Evolutionary conservation across 2,888 invertebrate species (phyloP), one percentile per base, ranked within the genome.

Genomic region (Yponomeuta plumbellus): DNA sequence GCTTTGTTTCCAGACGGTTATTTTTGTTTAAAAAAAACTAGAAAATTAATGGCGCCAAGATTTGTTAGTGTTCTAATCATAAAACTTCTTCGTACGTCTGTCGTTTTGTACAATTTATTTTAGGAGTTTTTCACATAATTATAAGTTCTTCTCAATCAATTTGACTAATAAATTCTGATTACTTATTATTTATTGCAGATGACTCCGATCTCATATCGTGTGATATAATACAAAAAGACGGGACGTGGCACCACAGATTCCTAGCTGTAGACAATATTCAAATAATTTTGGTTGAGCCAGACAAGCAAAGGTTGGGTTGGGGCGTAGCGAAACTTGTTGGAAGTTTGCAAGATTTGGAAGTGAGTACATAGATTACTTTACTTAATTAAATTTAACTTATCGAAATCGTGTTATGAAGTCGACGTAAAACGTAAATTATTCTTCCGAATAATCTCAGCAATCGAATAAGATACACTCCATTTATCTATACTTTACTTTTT

Each of bases 181-280:
- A 64, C 17, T 57, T 57, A 22, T 22, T 56, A 17, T 26, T 26
- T n/a, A 70, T 92, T 92, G 10, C 91, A 99, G 99, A 98, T 87
- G 99, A 99, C 84, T 98, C 98, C 72, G 99, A 99, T 88, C 92
- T 99, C 69, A 97, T 99, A 78, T 97, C 98, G 1, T 99, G 99
- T 81, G 98, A 97, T 21, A 97, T 99, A 56, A 94, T 97, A 34
- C 95, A 95, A 76, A 97, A 97, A 80, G 98, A 99, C 75, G 96
- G 96, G 39, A 95, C 95, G 40, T 97, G 97, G 89, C 96, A 96
- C 71, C 94, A 98, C 59, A 92, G 99, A n/a, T 99, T 99, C 84
- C 90, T 99, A 65, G 99, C 99, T 0, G 99, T 99, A 61, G 99
- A 99, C 82, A 94, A 96, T 22, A 93, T 98, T 65, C 99, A 99